These are phyloP conservation scores for Nudaria mundana DNA, from an alignment of 2,888 invertebrate species.

Conservation along the genomic window DNA sequence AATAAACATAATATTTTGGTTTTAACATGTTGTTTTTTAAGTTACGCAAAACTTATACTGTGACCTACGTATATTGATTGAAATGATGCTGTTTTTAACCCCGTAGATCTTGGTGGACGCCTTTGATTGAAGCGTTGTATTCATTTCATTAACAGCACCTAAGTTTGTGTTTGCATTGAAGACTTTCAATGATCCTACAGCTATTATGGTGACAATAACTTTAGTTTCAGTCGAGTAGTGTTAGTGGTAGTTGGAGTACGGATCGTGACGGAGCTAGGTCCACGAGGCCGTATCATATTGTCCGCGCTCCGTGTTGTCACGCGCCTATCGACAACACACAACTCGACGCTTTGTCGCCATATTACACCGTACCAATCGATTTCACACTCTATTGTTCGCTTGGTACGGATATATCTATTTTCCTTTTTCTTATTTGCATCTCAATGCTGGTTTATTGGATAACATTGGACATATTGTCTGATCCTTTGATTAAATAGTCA, in stretches of 20 bases:
- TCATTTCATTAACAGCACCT: too few relatives aligned
- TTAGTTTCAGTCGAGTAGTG: slow-evolving; percentile 22
- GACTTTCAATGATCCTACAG: slow-evolving; percentile 20
- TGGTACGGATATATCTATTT: slow-evolving; percentile 48
- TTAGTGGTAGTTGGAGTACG: slow-evolving; percentile 27
- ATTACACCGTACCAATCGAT: slow-evolving; percentile 62
- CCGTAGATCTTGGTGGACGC: too few relatives aligned
- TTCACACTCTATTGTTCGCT: slow-evolving; percentile 56
- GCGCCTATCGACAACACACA: slow-evolving; percentile 49
- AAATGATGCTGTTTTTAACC: too few relatives aligned
- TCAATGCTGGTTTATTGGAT: slow-evolving; percentile 42
- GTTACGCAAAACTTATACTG: too few relatives aligned
- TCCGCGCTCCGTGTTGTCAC: slow-evolving; percentile 56
- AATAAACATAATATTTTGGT: too few relatives aligned
- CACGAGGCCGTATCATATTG: slow-evolving; percentile 60
- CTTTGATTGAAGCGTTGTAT: too few relatives aligned
- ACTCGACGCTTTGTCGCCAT: slow-evolving; percentile 48
- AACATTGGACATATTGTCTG: slow-evolving; percentile 23
- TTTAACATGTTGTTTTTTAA: too few relatives aligned
- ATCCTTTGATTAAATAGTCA: slow-evolving; percentile 26
- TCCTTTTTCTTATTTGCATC: slow-evolving; percentile 60
- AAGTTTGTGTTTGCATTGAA: slow-evolving; percentile 3
- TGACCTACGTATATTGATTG: too few relatives aligned
- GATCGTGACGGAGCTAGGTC: slow-evolving; percentile 52
- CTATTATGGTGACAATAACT: slow-evolving; percentile 24